These are phyloP conservation scores for Cantharis flavilabris DNA, from an alignment of 2,888 invertebrate genomes.

Conservation along the genomic window DNA sequence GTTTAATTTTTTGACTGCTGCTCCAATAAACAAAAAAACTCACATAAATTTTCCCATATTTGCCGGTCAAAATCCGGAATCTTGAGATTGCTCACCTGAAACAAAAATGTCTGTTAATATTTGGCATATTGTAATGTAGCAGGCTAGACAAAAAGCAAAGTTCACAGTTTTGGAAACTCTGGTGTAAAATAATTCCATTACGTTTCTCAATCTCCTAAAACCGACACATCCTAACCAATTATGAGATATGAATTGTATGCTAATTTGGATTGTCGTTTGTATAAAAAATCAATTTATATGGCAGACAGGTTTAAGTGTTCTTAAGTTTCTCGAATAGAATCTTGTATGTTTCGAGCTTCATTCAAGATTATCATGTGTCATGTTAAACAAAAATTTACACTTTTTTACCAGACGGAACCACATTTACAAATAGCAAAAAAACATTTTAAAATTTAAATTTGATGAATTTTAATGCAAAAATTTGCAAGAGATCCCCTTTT, in stretches of 20 bases:
- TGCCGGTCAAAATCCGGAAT: not conserved
- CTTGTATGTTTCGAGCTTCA: not conserved
- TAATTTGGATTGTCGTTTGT: not conserved
- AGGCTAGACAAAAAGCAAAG: too few relatives aligned
- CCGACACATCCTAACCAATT: slow-evolving; percentile 1
- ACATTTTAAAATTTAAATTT: not conserved
- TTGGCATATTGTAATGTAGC: not conserved
- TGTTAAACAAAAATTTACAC: not conserved
- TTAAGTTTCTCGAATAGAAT: not conserved
- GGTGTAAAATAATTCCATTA: not conserved
- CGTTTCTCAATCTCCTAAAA: not conserved
- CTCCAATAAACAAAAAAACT: not conserved
- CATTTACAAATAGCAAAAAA: not conserved
- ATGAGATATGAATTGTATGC: slow-evolving; percentile 1
- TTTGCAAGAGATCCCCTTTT: not conserved
- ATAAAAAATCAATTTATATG: not conserved
- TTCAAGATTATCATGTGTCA: not conserved
- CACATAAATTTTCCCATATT: not conserved
- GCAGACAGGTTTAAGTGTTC: not conserved
- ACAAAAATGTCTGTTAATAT: not conserved
- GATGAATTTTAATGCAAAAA: not conserved
- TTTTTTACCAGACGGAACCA: not conserved
- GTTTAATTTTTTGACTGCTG: not conserved
- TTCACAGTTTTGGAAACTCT: not conserved
- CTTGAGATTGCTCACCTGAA: not conserved